Evolutionary conservation across 2,888 invertebrate genomes (phyloP).

Genomic region (Balanococcus diminutus): DNA sequence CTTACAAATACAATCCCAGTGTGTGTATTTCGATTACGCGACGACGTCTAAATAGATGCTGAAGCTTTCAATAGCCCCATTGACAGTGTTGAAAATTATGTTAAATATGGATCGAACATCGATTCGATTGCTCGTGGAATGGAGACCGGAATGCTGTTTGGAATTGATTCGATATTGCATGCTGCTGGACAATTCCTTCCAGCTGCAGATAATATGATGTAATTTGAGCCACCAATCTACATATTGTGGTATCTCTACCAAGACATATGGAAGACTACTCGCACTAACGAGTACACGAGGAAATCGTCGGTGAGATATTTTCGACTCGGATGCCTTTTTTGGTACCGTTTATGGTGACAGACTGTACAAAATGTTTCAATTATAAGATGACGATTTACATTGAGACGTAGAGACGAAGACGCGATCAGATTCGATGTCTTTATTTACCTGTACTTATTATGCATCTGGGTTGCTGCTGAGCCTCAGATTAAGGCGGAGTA

Average conservation of each 20-base stretch:
- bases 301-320: background rate
- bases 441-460: background rate
- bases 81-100: background rate
- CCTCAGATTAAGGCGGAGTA: background rate
- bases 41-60: too few relatives aligned
- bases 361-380: background rate
- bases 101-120: background rate
- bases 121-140: too few relatives aligned
- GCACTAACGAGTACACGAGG: background rate
- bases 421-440: background rate
- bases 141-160: background rate
- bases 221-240: background rate
- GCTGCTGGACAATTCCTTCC: background rate
- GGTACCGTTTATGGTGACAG: background rate
- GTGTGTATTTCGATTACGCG: background rate
- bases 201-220: background rate
- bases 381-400: background rate
- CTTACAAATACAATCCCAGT: background rate
- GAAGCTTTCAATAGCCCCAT: too few relatives aligned
- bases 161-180: too few relatives aligned
- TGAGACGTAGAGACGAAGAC: background rate
- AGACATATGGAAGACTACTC: too few relatives aligned
- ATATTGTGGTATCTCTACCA: background rate
- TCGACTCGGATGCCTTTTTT: background rate
- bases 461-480: background rate